phyloP scores from a whole-genome alignment of 2,797 vertebrate genomes.

The Champsocephalus esox region DNA sequence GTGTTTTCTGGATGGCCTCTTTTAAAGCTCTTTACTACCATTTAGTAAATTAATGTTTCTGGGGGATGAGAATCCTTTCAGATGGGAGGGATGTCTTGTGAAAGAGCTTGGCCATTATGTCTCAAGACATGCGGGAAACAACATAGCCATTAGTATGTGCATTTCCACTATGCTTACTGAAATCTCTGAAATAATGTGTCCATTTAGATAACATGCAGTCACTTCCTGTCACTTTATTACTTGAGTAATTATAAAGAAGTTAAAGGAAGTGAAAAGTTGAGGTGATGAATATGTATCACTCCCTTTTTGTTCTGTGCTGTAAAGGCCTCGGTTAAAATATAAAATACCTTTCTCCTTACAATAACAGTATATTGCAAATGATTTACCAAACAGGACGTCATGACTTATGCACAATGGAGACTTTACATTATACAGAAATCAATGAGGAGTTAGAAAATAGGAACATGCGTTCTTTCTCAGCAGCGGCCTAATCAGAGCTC shows the following conservation, averaged over 20 bases:
- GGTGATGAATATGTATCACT: conserved; percentile 48
- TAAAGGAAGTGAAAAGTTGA: conserved; percentile 16
- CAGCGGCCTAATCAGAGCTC: conserved; percentile 62
- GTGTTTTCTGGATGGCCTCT: conserved; percentile 22
- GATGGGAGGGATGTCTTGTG: conserved; percentile 32
- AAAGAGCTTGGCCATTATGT: conserved; percentile 68
- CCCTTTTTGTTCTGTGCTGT: not conserved
- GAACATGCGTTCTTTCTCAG: conserved; percentile 26
- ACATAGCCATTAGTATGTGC: conserved; percentile 71
- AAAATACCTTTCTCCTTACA: conserved; percentile 8
- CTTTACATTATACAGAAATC: conserved; percentile 52
- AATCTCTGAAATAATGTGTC: conserved; percentile 39
- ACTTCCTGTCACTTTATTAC: conserved; percentile 49
- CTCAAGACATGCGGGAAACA: conserved; percentile 61
- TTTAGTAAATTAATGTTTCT: conserved; percentile 41
- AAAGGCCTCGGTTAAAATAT: conserved; percentile 5
- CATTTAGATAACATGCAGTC: conserved; percentile 59
- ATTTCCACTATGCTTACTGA: conserved; percentile 45
- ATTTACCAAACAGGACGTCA: not conserved
- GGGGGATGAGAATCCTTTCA: conserved; percentile 35
- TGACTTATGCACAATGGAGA: conserved; percentile 36
- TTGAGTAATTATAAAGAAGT: conserved; percentile 37
- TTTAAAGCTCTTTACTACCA: conserved; percentile 48
- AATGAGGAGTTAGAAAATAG: conserved; percentile 43
- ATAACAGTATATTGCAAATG: conserved; percentile 2